Base-by-base conservation (phyloP, 2,797 vertebrate genomes). In the Sebastes glaucus region DNA sequence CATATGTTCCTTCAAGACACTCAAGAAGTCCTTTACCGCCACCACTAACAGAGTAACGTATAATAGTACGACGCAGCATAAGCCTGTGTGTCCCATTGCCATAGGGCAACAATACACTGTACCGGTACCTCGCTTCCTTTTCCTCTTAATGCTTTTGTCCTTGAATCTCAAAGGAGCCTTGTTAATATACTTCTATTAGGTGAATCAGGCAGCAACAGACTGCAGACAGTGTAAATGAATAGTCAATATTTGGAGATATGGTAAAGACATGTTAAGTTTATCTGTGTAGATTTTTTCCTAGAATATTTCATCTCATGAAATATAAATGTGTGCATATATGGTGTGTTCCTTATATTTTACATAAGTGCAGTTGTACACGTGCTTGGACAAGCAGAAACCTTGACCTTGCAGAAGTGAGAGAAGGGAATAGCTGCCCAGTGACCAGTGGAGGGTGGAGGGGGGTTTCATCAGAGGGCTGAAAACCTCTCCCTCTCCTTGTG, bases 101-200 rank as follows among this genome's bases (percentile, higher is more conserved):
- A 66, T 20, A 25, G 69, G 75, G 61, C 76, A 69, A 70, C 83
- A 80, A 67, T 80, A 64, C 69, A 73, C 57, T 77, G 57, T 68
- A 46, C 66, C 63, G 46, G 69, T 76, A 82, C 73, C 49, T 77
- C 78, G 61, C 64, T 81, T 91, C 76, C 53, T 87, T 87, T 88
- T 78, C 71, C 72, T 84, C 71, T 87, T 88, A 89, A 89, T 91
- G 83, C 69, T 71, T 91, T 92, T 91, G 92, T 90, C 92, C 93
- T 92, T 94, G 92, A 93, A 87, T 90, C 83, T 88, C 77, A 82
- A 80, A 89, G 90, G 85, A 90, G 80, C 61, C 80, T 84, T 87
- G 83, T 89, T 94, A 92, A 93, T 93, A 88, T 79, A 85, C 89
- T 88, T 92, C 88, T 89, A 92, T 93, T 93, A 87, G 81, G 87